Conservation (phyloP, 2,888 invertebrate genomes). For the Drosophila anomalata region DNA sequence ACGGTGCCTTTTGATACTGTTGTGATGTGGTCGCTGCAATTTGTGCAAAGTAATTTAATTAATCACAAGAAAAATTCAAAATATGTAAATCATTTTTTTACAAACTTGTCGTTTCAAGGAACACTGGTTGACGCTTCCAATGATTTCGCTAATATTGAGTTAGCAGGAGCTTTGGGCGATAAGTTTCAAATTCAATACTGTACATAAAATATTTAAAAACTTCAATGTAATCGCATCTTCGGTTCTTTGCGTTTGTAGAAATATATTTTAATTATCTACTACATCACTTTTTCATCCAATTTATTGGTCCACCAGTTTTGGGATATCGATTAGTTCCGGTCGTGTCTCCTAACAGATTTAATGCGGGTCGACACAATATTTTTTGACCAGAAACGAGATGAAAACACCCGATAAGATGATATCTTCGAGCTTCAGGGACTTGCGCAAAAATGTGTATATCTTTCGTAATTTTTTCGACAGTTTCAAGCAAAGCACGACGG, state of each 20-base stretch:
- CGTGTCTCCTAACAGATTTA: not conserved
- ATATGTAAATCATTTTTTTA: slow-evolving; percentile 62
- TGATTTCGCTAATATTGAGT: not conserved
- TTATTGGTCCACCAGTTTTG: not conserved
- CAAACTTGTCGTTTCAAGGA: not conserved
- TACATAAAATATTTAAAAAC: too few species aligned
- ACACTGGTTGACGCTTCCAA: not conserved
- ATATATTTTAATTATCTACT: not conserved
- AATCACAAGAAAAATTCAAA: slow-evolving; percentile 70
- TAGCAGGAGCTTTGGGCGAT: not conserved
- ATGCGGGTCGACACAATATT: not conserved
- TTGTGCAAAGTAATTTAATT: slow-evolving; percentile 82
- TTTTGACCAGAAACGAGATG: slow-evolving; percentile 1
- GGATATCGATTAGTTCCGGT: not conserved
- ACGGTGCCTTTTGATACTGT: slow-evolving; percentile 26
- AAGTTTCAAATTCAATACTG: not conserved
- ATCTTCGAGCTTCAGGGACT: not conserved
- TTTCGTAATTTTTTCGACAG: not conserved
- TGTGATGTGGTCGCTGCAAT: slow-evolving; percentile 65
- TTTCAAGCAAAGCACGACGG: not conserved
- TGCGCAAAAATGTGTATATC: not conserved
- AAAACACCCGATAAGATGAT: not conserved
- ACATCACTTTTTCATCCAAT: not conserved
- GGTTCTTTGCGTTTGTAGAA: not conserved
- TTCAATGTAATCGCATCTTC: not conserved